These are phyloP conservation scores for Lycorma delicatula DNA, from an alignment of 1,140 invertebrate species.

Conservation along the genomic window DNA sequence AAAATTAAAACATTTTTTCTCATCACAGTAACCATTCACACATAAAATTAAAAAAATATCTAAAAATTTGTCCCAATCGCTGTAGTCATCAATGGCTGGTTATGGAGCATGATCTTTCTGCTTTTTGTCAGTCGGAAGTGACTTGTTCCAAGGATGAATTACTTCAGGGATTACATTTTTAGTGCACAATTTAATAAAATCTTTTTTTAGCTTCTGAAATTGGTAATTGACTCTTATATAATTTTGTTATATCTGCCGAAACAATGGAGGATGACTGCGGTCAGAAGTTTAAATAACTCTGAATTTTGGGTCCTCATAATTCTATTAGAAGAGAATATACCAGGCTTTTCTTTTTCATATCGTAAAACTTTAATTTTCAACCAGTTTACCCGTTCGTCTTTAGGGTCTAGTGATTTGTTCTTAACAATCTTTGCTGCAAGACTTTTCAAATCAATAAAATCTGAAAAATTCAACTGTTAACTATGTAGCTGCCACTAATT, in stretches of 20 bases:
- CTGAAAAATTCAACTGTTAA: conserved; percentile 9
- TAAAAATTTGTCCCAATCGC: not conserved
- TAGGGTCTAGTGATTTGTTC: not conserved
- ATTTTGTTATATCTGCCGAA: not conserved
- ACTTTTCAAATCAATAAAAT: conserved; percentile 5
- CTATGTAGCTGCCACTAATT: conserved; percentile 1
- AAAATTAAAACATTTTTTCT: not conserved
- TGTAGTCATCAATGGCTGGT: not conserved
- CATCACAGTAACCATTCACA: too few relatives aligned
- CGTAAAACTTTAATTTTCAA: not conserved
- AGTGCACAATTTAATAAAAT: conserved; percentile 3
- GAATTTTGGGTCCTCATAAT: not conserved
- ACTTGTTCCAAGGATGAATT: conserved; percentile 5
- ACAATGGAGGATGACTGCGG: conserved; percentile 1
- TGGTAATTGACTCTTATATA: conserved; percentile 2
- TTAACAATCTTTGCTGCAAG: not conserved
- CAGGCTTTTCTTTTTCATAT: conserved; percentile 8
- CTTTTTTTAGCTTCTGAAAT: conserved; percentile 8
- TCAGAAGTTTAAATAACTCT: conserved; percentile 9
- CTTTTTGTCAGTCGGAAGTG: conserved; percentile 5
- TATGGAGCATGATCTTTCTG: conserved; percentile 5
- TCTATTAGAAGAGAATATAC: not conserved
- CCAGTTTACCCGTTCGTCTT: conserved; percentile 4
- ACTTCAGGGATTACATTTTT: conserved; percentile 2
- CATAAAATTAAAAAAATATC: not conserved